Evolutionary conservation across 2,797 vertebrate species (phyloP).

Genomic region (Eulemur rubriventer): DNA sequence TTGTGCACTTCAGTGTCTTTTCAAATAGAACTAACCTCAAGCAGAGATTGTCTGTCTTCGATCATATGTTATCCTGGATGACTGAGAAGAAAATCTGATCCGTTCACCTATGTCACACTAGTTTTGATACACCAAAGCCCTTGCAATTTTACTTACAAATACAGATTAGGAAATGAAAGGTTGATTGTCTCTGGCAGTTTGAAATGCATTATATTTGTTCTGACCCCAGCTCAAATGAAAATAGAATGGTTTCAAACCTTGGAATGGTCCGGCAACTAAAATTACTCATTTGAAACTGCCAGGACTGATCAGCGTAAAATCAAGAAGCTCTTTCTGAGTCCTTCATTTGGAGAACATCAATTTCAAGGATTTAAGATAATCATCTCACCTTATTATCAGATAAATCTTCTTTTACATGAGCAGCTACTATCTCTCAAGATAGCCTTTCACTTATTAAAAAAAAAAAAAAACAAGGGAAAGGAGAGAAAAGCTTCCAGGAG

Average conservation of each 20-base stretch:
- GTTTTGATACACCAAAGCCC: slow-evolving; percentile 61
- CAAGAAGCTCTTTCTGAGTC: not conserved
- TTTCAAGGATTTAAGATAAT: slow-evolving; percentile 61
- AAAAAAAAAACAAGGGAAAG: not conserved
- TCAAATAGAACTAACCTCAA: not conserved
- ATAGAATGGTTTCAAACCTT: slow-evolving; percentile 49
- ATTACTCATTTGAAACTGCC: slow-evolving; percentile 58
- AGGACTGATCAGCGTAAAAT: slow-evolving; percentile 2
- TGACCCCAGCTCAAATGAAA: slow-evolving; percentile 60
- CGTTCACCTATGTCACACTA: slow-evolving; percentile 56
- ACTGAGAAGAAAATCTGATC: slow-evolving; percentile 50
- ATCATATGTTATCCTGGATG: not conserved
- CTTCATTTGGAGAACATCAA: slow-evolving; percentile 61
- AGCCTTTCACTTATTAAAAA: not conserved
- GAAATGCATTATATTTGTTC: slow-evolving; percentile 50
- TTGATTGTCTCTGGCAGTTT: slow-evolving; percentile 31
- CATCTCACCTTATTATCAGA: slow-evolving; percentile 51
- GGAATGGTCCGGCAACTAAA: slow-evolving; percentile 27
- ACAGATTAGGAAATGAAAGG: slow-evolving; percentile 29
- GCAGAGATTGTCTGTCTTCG: slow-evolving; percentile 18
- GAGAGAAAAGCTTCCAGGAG: not conserved
- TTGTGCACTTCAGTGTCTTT: not conserved
- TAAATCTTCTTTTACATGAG: slow-evolving; percentile 56
- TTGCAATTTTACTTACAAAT: slow-evolving; percentile 64
- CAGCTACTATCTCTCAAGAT: slow-evolving; percentile 37